Base-by-base conservation (phyloP, 2,797 vertebrate genomes). In the Alosa sapidissima region DNA sequence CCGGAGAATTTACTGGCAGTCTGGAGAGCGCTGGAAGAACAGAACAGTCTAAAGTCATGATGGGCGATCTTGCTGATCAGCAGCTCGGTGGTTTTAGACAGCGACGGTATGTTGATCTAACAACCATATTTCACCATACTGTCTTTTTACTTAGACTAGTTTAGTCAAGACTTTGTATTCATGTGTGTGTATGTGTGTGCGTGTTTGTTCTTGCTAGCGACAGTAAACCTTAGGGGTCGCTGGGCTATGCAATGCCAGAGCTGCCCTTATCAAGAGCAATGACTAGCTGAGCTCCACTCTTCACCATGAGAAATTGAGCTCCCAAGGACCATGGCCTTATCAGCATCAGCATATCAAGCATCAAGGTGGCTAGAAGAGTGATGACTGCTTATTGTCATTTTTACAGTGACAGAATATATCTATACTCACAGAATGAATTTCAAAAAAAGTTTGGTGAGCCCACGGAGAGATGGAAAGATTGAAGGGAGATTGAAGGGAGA, bases 351-450 rank as follows among this genome's bases (percentile, higher is more conserved):
- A 41, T 60, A 85, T 89, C 84, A 62, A n/a, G 47, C 81, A 60
- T 83, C 81, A 52, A 24, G 85, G 81, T 55, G 88, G 85, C 54
- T 55, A 14, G 82, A 81, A 87, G 85, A 89, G 83, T 84, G 88
- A 86, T 87, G 83, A 81, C 72, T 82, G 54, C 54, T 36, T 83
- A 45, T 47, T 87, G 88, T 87, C 83, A 82, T 82, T 84, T 81
- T 87, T 81, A 86, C 81, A 81, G 41, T 81, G 81, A 60, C n/a
- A 82, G 62, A 83, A 87, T 81, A 84, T 33, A 72, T 82, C 65
- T 83, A 82, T 82, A 82, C 60, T 55, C 81, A 81, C 62, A 85
- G 81, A 78, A 78, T 82, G 84, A 81, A 81, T 85, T 78, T 83
- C 58, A 84, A 48, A 47, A 65, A 58, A 81, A 82, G 85, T 82